Base-by-base conservation (phyloP, 2,888 invertebrate species). In the Vanessa cardui region DNA sequence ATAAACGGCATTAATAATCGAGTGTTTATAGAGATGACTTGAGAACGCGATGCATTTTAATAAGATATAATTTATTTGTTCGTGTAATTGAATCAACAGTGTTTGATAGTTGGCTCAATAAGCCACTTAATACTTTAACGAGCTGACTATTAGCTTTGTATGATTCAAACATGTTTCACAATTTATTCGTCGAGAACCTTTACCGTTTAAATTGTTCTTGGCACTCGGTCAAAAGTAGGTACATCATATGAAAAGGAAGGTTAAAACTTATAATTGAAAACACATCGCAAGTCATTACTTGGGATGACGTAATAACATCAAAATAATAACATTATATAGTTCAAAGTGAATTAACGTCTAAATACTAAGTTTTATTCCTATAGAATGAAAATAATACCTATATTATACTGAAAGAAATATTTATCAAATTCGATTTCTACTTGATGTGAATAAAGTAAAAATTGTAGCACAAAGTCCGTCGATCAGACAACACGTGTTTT, bases 81-180 rank as follows among this genome's bases (percentile, higher is more conserved):
- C 73, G 73, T 76, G 74, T 78, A 81, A 80, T 81, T 79, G 78
- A 80, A 79, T 78, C 77, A 79, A 80, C 79, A 80, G 80, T 78
- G 80, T 78, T 82, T 71, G 67, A 69, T 80, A 81, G 83, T 84
- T 86, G 81, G 77, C 81, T 83, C 85, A 85, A 86, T 85, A 84
- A 65, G 63, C 68, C 69, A 83, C 82, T 83, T 84, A 83, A 86
- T 85, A 83, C 60, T 69, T 65, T 67, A 70, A 71, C 69, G 62
- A 71, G 72, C 64, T 68, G 66, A 52, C 64, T 65, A 44, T 67
- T 65, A 64, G 67, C 63, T 68, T 62, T 60, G 62, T 62, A 71
- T 65, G 68, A 68, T 71, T 64, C 68, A 58, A 62, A 66, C 65
- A 66, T 66, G 62, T 68, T 63, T 64, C 66, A 71, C 61, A 64